Evolutionary conservation across 1,140 invertebrate species (phyloP), one percentile per base, ranked within the genome.

Genomic region (Agrilus planipennis): DNA sequence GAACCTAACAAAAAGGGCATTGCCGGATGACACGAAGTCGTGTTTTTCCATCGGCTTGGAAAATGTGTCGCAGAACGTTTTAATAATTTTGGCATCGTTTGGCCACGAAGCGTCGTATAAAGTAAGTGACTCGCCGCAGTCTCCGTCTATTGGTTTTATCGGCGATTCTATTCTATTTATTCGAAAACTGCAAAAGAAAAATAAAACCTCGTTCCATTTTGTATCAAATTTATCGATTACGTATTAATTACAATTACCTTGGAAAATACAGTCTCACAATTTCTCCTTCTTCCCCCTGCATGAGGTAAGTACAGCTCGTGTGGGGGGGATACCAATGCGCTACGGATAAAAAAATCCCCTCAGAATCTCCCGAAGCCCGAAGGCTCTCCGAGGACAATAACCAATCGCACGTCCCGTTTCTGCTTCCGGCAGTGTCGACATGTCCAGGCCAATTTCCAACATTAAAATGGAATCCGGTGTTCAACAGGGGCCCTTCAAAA

Each of bases 401-500:
- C 86, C 86, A 90, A 58, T 88, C 81, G 59, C 87, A 90, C 23
- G 81, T 84, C 4, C 82, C 85, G 41, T 88, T 86, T 45, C 78
- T 76, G 2, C 80, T 81, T 0, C 86, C 86, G 1, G 82, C 79
- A 0, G 84, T 85, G 50, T 91, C 84, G 37, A 89, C 84, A 57
- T 89, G 84, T 2, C 86, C 87, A 1, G 87, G 86, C 85, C 85
- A 89, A 60, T 88, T 89, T 32, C 86, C 87, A 15, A 90, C 87
- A 63, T 89, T 90, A 68, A 92, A 91, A 59, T 90, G 86, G 57
- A 92, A 92, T 1, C 88, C 88, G 0, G 87, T 90, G 58, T 89
- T 90, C 9, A 92, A 68, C 10, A 92, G 62, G 0, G 88, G 88
- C 11, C 88, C 83, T 77, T 46, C 10, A 58, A 46, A 27, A 38